These are phyloP conservation scores for Portevinia maculata DNA, from an alignment of 2,888 invertebrate species.

Conservation along the genomic window DNA sequence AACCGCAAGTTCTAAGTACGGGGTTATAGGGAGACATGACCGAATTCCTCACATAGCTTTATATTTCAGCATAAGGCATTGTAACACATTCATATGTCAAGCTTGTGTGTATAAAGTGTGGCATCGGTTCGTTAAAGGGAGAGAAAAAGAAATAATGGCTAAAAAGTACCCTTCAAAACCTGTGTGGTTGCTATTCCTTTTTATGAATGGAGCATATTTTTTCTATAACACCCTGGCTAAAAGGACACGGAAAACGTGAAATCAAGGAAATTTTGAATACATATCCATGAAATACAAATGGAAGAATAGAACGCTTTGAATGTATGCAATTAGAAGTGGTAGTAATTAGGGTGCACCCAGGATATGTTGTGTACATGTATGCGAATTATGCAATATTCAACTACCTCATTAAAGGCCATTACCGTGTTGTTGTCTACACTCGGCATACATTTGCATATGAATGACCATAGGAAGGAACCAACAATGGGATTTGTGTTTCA, in stretches of 20 bases:
- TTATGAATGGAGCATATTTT: slow-evolving; percentile 33
- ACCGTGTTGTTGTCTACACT: slow-evolving; percentile 8
- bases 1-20: slow-evolving; percentile 32
- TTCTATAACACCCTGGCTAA: slow-evolving; percentile 13
- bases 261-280: slow-evolving; percentile 40
- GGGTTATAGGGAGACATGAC: slow-evolving; percentile 53
- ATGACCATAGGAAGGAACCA: slow-evolving; percentile 1
- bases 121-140: slow-evolving; percentile 11
- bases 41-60: slow-evolving; percentile 56
- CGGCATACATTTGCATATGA: not conserved
- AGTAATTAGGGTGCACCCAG: slow-evolving; percentile 55
- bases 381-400: slow-evolving; percentile 55
- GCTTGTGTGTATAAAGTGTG: slow-evolving; percentile 31
- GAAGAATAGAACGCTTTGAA: not conserved
- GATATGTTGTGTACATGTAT: not conserved
- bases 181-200: slow-evolving; percentile 47
- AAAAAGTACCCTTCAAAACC: slow-evolving; percentile 69
- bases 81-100: slow-evolving; percentile 48
- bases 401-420: slow-evolving; percentile 66
- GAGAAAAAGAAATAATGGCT: slow-evolving; percentile 60
- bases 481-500: slow-evolving; percentile 55
- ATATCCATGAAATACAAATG: not conserved
- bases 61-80: slow-evolving; percentile 43
- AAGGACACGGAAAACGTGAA: slow-evolving; percentile 52
- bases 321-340: slow-evolving; percentile 18